phyloP scores from a whole-genome alignment of 2,113 vertebrate species.

The Anolis carolinensis region DNA sequence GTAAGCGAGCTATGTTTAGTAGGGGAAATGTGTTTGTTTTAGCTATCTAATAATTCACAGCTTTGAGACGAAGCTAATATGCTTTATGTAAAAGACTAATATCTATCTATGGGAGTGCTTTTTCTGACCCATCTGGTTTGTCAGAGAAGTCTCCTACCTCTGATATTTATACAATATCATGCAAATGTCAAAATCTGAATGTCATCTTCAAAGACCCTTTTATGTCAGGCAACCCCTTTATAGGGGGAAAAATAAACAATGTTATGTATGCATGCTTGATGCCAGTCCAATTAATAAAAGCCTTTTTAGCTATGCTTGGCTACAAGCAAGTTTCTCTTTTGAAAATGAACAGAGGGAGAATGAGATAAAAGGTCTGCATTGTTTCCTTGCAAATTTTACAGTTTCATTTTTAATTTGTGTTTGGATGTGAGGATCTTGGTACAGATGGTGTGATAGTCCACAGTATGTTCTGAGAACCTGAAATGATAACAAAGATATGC shows the following conservation, averaged over 20 bases:
- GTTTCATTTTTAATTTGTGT: constrained; percentile 99
- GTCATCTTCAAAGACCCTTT: constrained; percentile 99
- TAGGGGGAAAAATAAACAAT: constrained; percentile 91
- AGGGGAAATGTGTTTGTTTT: constrained; percentile 76
- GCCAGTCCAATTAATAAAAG: constrained; percentile 99
- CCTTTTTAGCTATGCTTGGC: constrained; percentile 88
- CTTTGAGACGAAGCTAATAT: constrained; percentile 76
- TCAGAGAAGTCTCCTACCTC: constrained; percentile 86
- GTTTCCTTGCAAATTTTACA: constrained; percentile 98
- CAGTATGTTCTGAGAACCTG: constrained; percentile 90
- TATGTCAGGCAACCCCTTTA: constrained; percentile 95
- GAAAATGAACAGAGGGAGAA: constrained; percentile 93
- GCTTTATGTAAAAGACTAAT: constrained; percentile 77
- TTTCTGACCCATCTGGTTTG: constrained; percentile 84
- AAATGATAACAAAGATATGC: constrained; percentile 98
- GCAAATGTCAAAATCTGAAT: constrained; percentile 99
- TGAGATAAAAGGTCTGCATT: constrained; percentile 99
- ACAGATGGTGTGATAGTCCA: constrained; percentile 95
- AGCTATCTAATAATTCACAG: constrained; percentile 70
- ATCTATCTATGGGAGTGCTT: constrained; percentile 68
- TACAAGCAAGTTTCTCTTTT: constrained; percentile 89
- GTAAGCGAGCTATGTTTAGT: constrained; percentile 60
- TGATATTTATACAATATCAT: constrained; percentile 98
- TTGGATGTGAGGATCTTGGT: constrained; percentile 90
- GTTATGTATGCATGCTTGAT: constrained; percentile 96